Conservation (phyloP, 2,888 invertebrate species). For the Itoplectis maculator region DNA sequence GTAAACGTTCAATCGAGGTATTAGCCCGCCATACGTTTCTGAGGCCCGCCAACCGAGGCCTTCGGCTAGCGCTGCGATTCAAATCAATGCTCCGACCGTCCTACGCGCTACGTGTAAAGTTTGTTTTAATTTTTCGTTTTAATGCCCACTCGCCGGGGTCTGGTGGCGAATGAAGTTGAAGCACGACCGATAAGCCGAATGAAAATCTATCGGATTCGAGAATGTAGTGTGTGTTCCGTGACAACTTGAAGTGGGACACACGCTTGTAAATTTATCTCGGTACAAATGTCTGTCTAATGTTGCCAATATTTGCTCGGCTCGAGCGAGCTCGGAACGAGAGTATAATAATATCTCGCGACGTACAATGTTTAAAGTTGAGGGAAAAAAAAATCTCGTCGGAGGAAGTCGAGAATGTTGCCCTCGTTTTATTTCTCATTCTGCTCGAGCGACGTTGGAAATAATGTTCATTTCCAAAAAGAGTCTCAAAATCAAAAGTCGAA, state of each 20-base stretch:
- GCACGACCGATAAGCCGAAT: neutral
- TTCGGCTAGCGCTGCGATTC: neutral
- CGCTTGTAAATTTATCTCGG: slow-evolving; percentile 23
- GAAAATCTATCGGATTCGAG: neutral
- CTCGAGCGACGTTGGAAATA: neutral
- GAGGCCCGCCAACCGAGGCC: neutral
- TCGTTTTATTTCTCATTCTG: neutral
- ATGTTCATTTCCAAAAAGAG: neutral
- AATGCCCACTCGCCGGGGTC: neutral
- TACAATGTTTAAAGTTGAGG: slow-evolving; percentile 1
- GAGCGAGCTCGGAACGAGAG: neutral
- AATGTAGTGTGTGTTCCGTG: neutral
- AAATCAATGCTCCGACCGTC: neutral
- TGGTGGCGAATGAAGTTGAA: neutral
- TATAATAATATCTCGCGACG: slow-evolving; percentile 11
- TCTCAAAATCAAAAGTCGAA: neutral
- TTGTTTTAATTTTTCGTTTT: slow-evolving; percentile 14
- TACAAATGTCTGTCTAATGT: slow-evolving; percentile 37
- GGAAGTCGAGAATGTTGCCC: neutral
- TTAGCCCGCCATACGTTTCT: neutral
- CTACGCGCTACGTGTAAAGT: neutral
- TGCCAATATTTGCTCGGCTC: slow-evolving; percentile 11
- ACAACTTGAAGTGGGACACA: slow-evolving; percentile 22
- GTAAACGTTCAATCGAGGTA: slow-evolving; percentile 58
- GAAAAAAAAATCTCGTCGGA: slow-evolving; percentile 2